A percentile compares a stretch with the other conserved stretches of the same genome.
Conservation (phyloP, 2,888 invertebrate species). For the Azorinus chamasolen region DNA sequence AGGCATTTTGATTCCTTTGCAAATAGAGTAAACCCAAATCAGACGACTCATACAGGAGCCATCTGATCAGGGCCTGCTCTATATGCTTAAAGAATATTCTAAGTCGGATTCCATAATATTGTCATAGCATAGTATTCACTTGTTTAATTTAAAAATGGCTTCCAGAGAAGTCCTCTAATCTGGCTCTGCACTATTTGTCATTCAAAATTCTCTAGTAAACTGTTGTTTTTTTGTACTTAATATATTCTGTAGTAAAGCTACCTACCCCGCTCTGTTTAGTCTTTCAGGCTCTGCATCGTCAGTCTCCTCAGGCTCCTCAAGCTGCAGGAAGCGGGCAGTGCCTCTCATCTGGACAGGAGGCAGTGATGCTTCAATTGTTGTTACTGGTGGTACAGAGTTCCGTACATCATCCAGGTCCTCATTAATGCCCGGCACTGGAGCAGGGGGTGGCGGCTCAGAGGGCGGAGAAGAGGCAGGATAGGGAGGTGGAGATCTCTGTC, state of each 20-base stretch:
- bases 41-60: too few relatives aligned
- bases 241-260: background rate
- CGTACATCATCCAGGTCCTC: conserved; percentile 16
- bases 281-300: conserved; percentile 28
- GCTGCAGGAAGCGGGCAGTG: conserved; percentile 40
- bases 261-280: conserved; percentile 35
- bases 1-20: too few relatives aligned
- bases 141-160: too few relatives aligned
- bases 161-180: too few relatives aligned
- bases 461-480: conserved; percentile 14
- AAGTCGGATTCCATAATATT: too few relatives aligned
- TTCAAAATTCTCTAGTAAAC: too few relatives aligned
- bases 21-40: too few relatives aligned
- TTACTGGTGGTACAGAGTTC: conserved; percentile 40
- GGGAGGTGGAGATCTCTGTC: conserved; percentile 5
- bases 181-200: too few relatives aligned
- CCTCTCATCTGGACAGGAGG: conserved; percentile 32
- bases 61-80: too few relatives aligned
- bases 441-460: background rate
- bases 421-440: conserved; percentile 27
- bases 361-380: conserved; percentile 17
- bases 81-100: too few relatives aligned
- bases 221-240: too few relatives aligned
- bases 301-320: conserved; percentile 56
- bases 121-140: too few relatives aligned